Conservation (phyloP, 2,797 vertebrate genomes). For the Argyrosomus regius region DNA sequence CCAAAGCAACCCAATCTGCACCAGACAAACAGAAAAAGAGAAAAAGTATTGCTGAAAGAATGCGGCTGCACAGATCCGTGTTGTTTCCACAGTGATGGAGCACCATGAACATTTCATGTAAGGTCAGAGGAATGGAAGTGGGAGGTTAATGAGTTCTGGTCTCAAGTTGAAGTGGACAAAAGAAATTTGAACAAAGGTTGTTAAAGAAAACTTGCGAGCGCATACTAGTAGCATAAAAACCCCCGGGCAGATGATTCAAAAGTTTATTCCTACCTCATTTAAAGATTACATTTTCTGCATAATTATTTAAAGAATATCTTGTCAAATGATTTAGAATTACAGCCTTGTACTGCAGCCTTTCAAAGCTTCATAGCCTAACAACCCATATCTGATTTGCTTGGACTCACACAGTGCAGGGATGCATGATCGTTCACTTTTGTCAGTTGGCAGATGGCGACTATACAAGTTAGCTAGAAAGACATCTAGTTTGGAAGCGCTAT, state of each 20-base stretch:
- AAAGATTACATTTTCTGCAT: not conserved
- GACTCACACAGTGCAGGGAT: not conserved
- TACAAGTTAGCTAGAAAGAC: not conserved
- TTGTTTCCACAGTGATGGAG: conserved; percentile 29
- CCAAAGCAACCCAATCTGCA: conserved; percentile 42
- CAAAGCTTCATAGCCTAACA: no score
- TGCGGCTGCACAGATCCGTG: not conserved
- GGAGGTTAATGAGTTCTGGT: not conserved
- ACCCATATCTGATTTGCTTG: not conserved
- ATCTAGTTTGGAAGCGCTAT: not conserved
- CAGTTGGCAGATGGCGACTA: not conserved
- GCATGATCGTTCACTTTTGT: not conserved
- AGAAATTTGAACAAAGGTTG: conserved; percentile 1
- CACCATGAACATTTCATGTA: not conserved
- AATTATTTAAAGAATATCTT: not conserved
- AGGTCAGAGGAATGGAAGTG: conserved; percentile 2
- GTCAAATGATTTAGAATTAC: no score
- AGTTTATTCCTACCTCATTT: not conserved
- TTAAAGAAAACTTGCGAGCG: not conserved
- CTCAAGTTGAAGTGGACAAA: not conserved
- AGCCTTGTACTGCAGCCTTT: no score
- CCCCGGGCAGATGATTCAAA: not conserved
- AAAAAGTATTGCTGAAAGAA: conserved; percentile 9
- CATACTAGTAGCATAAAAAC: not conserved
- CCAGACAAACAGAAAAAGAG: conserved; percentile 11